Base-by-base conservation (phyloP, 2,888 invertebrate genomes). In the Chorisops tibialis region DNA sequence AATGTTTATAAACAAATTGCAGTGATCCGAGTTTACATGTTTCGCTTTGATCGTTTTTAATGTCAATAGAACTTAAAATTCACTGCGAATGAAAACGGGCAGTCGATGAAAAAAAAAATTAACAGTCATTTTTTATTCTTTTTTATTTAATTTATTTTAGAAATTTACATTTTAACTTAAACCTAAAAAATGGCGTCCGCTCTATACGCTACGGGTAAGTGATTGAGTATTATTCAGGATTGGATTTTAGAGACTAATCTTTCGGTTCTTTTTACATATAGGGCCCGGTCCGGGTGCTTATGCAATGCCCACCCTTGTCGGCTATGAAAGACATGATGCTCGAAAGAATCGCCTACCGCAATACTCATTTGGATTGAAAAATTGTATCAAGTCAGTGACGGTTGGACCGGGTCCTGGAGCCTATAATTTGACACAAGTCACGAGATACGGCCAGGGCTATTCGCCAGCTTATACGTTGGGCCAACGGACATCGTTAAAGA, bases 231-330 rank as follows among this genome's bases (percentile, higher is more conserved):
- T 30, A 9, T 2, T 30, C 30, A 9, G 48, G 45, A 14, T 11
- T 41, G 41, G 41, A 41, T 41, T 3, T 1, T 41, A 11, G 41
- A 41, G n/a, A 41, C 1, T 39, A 12, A 39, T 41, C 16, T 41
- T 41, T 2, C 2, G 51, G 4, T 14, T 19, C 6, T 39, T 39
- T 30, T 59, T 49, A 35, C 66, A 63, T 24, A 60, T 30, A 79
- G 85, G 85, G 62, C 86, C 86, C 66, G 86, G 85, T 54, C 85
- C 86, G 14, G 81, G 80, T 12, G 80, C 80, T 24, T 85, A 86
- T 69, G 70, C 75, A 68, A 73, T 87, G 43, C 84, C 83, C 18
- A 70, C 83, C 2, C 78, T 81, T 11, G 78, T 83, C 5, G 86
- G 86, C 5, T 85, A 79, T 67, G 73, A 79, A 0, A 74, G 79